These are phyloP conservation scores for Sebastes trivittatus DNA, from an alignment of 2,797 vertebrate genomes.

Conservation along the genomic window DNA sequence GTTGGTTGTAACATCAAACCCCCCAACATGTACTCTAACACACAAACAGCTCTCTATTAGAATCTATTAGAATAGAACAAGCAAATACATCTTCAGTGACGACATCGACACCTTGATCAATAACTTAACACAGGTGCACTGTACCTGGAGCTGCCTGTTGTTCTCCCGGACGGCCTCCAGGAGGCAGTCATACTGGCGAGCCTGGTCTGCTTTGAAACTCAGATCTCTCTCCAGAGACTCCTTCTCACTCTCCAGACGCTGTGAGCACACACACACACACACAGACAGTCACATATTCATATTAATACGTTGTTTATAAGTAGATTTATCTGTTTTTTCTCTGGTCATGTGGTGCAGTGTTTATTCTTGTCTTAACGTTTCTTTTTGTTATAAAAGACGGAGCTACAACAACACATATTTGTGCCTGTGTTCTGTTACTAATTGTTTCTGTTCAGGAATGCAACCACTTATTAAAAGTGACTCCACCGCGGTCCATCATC, in stretches of 20 bases:
- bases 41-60: background rate
- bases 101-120: background rate
- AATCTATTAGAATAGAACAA: too few relatives aligned
- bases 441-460: background rate
- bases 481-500: background rate
- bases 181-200: conserved; percentile 89
- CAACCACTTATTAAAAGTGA: accelerated
- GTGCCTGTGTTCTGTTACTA: accelerated
- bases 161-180: conserved; percentile 89
- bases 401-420: too few relatives aligned
- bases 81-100: background rate
- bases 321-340: too few relatives aligned
- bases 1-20: background rate
- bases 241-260: conserved; percentile 92
- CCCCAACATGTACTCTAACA: background rate
- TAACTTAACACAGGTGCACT: background rate
- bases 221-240: conserved; percentile 88
- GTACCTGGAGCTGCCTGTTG: conserved; percentile 93
- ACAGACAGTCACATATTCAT: background rate
- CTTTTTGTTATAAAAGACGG: too few relatives aligned
- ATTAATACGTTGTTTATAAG: background rate
- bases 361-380: too few relatives aligned
- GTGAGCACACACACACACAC: background rate
- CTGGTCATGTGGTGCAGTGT: too few relatives aligned
- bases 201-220: conserved; percentile 90